Conservation (phyloP, 2,113 vertebrate species). For the Heterochromis multidens region DNA sequence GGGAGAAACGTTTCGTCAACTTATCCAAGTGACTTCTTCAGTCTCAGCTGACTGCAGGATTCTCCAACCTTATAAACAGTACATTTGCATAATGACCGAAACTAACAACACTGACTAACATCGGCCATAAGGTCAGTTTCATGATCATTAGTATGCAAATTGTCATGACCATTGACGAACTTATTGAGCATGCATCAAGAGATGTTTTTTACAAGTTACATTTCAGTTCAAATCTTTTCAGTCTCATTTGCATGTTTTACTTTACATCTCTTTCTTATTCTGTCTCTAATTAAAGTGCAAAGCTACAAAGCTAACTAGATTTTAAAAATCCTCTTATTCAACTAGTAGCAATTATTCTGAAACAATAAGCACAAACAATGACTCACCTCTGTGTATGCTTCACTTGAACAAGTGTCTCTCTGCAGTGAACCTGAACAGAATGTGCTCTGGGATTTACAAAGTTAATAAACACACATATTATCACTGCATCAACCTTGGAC, state of each 20-base stretch:
- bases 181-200: too few relatives aligned
- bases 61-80: too few relatives aligned
- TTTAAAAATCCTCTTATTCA: background rate
- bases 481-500: constrained; percentile 69
- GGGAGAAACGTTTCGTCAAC: too few relatives aligned
- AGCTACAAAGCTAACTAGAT: background rate
- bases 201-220: too few relatives aligned
- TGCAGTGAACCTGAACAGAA: background rate
- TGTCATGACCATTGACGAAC: too few relatives aligned
- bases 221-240: background rate
- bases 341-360: background rate
- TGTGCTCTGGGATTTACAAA: background rate
- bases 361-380: background rate
- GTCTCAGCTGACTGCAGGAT: too few relatives aligned
- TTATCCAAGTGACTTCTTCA: too few relatives aligned
- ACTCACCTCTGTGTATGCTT: constrained; percentile 36
- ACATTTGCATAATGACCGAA: too few relatives aligned
- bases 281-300: background rate
- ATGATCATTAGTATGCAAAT: too few relatives aligned
- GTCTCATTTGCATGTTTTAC: too few relatives aligned
- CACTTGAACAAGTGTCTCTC: background rate
- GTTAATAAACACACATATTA: constrained; percentile 28
- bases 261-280: background rate
- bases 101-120: too few relatives aligned
- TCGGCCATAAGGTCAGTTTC: too few relatives aligned